These are phyloP conservation scores for Styela clava DNA, from an alignment of 23 tunicate species.

Conservation along the genomic window DNA sequence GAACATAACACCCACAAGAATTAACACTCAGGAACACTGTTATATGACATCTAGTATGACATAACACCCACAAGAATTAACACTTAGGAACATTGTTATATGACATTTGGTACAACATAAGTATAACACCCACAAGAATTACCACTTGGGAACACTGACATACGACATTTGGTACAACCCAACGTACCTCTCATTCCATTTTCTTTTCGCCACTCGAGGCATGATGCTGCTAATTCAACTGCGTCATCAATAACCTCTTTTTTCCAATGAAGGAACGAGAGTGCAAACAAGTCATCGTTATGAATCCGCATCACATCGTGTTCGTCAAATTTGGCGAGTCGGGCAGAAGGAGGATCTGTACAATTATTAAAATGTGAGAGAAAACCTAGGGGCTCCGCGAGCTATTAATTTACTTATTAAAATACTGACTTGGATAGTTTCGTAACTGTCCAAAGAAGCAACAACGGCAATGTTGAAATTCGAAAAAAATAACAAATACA, in stretches of 20 bases:
- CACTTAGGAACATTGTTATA: no score
- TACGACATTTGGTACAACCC: no score
- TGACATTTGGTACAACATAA: no score
- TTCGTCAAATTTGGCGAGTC: constrained; percentile 45
- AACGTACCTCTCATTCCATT: constrained; percentile 47
- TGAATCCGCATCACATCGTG: constrained; percentile 47
- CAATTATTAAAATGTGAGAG: no score
- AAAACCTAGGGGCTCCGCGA: background rate
- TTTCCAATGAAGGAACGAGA: constrained; percentile 66
- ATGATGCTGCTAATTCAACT: constrained; percentile 32
- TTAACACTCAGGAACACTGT: no score
- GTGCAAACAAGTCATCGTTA: constrained; percentile 47
- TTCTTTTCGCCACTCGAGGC: constrained; percentile 79
- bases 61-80: no score
- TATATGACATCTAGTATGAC: no score
- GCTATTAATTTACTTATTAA: background rate
- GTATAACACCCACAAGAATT: no score
- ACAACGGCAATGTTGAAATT: background rate
- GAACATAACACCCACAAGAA: no score
- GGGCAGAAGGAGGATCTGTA: constrained; percentile 3
- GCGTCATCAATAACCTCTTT: constrained; percentile 63
- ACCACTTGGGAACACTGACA: no score
- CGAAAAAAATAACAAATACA: no score
- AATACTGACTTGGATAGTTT: background rate
- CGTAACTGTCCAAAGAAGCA: background rate